Evolutionary conservation across 2,888 invertebrate species (phyloP).

Genomic region (Apamea crenata): DNA sequence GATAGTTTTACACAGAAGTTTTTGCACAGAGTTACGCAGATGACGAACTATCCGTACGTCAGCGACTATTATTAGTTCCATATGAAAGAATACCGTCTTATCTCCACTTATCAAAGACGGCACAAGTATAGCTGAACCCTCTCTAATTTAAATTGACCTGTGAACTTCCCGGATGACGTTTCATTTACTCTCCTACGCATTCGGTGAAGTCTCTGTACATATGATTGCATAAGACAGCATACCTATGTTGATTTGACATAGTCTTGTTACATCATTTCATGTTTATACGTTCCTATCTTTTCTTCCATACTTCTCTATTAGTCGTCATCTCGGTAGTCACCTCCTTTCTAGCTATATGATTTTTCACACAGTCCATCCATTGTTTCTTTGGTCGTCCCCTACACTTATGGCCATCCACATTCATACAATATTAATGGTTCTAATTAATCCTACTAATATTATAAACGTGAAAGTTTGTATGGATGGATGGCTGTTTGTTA

Average conservation of each 20-base stretch:
- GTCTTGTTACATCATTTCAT: neutral
- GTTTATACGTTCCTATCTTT: neutral
- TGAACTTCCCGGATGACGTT: slow-evolving; percentile 35
- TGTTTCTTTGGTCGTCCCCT: neutral
- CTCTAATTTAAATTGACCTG: slow-evolving; percentile 35
- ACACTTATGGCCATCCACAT: neutral
- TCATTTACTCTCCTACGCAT: slow-evolving; percentile 20
- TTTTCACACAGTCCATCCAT: neutral
- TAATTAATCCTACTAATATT: neutral
- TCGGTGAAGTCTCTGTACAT: slow-evolving; percentile 1
- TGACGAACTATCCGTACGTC: neutral
- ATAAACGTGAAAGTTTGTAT: too few species aligned
- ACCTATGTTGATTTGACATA: neutral
- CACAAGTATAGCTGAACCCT: neutral
- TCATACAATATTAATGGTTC: neutral
- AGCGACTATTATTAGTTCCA: neutral
- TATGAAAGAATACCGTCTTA: slow-evolving; percentile 1
- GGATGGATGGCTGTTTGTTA: too few species aligned
- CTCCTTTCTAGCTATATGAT: neutral
- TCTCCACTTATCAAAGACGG: slow-evolving; percentile 3
- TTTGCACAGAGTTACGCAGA: neutral
- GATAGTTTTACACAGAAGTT: neutral
- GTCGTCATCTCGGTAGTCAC: neutral
- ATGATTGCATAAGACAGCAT: neutral
- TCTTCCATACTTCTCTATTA: neutral